Evolutionary conservation across 2,888 invertebrate species (phyloP).

Genomic region (Tuberolachnus salignus): DNA sequence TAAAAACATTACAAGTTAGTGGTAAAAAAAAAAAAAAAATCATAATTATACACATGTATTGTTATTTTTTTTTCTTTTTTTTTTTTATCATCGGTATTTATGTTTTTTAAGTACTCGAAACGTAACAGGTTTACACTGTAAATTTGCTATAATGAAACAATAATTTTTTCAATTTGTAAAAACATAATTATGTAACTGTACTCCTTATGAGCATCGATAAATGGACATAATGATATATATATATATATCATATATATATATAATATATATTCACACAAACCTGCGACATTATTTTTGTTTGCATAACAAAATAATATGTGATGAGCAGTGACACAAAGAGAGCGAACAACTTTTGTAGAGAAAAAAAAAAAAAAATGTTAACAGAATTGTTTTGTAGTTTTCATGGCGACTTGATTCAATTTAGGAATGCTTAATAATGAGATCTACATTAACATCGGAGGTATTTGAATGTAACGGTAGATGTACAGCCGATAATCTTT

Average conservation of each 20-base stretch:
- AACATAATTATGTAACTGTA: constrained; percentile 54
- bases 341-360: constrained; percentile 42
- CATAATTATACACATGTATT: constrained; percentile 16
- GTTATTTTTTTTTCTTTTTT: constrained; percentile 27
- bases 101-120: constrained; percentile 55
- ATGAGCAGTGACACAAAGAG: constrained; percentile 56
- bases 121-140: constrained; percentile 57
- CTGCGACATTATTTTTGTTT: constrained; percentile 43
- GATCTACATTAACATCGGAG: constrained; percentile 65
- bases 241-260: constrained; percentile 31
- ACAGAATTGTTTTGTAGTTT: constrained; percentile 42
- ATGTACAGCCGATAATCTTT: constrained; percentile 99
- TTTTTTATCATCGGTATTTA: constrained; percentile 45
- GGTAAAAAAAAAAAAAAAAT: constrained; percentile 49
- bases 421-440: constrained; percentile 56
- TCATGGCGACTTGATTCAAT: constrained; percentile 49
- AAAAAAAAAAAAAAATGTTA: constrained; percentile 12
- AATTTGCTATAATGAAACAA: constrained; percentile 54
- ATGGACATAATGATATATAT: constrained; percentile 42
- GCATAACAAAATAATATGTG: constrained; percentile 51
- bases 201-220: constrained; percentile 37
- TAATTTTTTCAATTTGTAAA: constrained; percentile 51
- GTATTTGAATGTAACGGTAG: constrained; percentile 96
- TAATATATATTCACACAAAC: constrained; percentile 30
- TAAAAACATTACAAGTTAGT: constrained; percentile 54